Base-by-base conservation (phyloP, 2,797 vertebrate genomes). In the Microcaecilia unicolor region DNA sequence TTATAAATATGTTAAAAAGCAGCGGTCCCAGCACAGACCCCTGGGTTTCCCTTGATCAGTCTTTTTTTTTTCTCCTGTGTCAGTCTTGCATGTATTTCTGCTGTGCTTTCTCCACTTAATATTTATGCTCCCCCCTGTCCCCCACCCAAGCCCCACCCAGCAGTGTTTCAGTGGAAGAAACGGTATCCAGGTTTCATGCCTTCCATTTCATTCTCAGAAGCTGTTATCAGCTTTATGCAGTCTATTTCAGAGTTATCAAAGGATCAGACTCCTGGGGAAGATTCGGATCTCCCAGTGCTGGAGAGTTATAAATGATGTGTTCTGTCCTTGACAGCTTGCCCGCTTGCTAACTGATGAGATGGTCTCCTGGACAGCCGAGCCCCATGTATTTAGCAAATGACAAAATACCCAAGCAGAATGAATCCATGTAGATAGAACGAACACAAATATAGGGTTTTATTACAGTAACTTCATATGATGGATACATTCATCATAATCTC, bases 251-350 rank as follows among this genome's bases (percentile, higher is more conserved):
- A 47, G 34, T 27, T 55, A 41, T 31, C 41, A 41, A 17, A 44
- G 45, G 29, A 44, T 36, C 4, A 12, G 47, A 40, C 35, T 42
- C 20, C 9, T 43, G 28, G 23, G 30, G 44, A 62, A 58, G 70
- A 68, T 70, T 50, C 48, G 54, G 63, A 73, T 76, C 72, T 64
- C 55, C 48, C 51, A 42, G 38, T 25, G 38, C 4, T 37, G 65
- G 76, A 75, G 72, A 74, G 71, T 53, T 63, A 80, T 65, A 80
- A 74, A 80, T 55, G 64, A 61, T 50, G 43, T 28, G 34, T 41
- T 42, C 44, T 22, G 56, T 54, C 34, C 49, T 44, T 67, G 69
- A 76, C 71, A 72, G 70, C 49, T 53, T 57, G 57, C 53, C 55
- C 63, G 51, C 64, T 33, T 36, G 34, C 58, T 78, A 74, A 79